Percentiles rank a stretch among this genome's conserved stretches.
Evolutionary conservation across 2,797 vertebrate genomes (phyloP).

Genomic region (Paratrypauchen microcephalus): DNA sequence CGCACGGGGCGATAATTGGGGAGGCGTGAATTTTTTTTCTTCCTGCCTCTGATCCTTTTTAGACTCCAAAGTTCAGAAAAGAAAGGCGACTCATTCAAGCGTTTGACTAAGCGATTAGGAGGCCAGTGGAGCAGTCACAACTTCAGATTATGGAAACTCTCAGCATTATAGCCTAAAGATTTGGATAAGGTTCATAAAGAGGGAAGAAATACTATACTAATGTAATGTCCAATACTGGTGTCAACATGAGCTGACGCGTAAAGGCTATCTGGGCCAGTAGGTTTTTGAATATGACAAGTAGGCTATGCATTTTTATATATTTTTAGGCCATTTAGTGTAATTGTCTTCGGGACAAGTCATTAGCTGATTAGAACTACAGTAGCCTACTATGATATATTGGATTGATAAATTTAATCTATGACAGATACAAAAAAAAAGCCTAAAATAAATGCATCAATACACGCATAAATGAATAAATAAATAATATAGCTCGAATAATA

Average conservation of each 20-base stretch:
- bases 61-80: conserved; percentile 21
- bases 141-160: conserved; percentile 15
- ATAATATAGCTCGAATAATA: too few species aligned
- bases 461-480: neutral
- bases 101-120: conserved; percentile 36
- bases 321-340: too few species aligned
- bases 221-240: neutral
- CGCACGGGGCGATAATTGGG: conserved; percentile 66
- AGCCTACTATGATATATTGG: too few species aligned
- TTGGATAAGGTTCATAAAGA: neutral
- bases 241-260: neutral
- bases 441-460: neutral
- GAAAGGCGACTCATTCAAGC: conserved; percentile 35
- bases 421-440: too few species aligned
- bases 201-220: neutral
- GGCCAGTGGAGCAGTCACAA: conserved; percentile 21
- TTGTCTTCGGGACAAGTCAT: too few species aligned
- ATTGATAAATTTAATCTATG: too few species aligned
- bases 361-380: too few species aligned
- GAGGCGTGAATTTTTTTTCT: conserved; percentile 61
- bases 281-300: too few species aligned
- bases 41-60: conserved; percentile 14
- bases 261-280: neutral
- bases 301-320: too few species aligned
- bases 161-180: neutral